Base-by-base conservation (phyloP, 2,113 vertebrate species). In the Paracanthobrama guichenoti region DNA sequence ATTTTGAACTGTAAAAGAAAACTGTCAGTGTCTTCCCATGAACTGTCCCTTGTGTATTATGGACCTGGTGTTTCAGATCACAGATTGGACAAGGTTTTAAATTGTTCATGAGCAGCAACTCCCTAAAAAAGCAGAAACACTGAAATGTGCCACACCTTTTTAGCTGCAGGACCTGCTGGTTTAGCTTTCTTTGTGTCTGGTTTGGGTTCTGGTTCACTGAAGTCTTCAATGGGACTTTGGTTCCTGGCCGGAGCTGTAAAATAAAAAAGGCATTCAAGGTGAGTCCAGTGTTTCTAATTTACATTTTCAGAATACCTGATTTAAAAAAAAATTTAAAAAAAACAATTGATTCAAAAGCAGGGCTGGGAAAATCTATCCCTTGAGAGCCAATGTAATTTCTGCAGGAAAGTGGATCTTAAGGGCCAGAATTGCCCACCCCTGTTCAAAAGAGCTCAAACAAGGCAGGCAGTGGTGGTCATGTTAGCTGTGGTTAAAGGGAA, bases 111-210 rank as follows among this genome's bases (percentile, higher is more conserved):
- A 50, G 46, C 44, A 75, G 46, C 8, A 28, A 75, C 48, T 53
- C 48, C 14, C 73, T 16, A 72, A 14, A 20, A 71, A n/a, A 39
- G 2, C 24, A 28, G 22, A 55, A 35, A 84, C 2, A 82, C 26
- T 76, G 12, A 55, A 76, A 42, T 44, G 11, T 20, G 16, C 18
- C 55, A 42, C 1, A 99, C 98, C 96, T 98, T 99, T 96, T 97
- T 99, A 39, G 93, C 92, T 1, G 92, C 87, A 57, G 88, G 93
- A 87, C 93, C 95, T 76, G 91, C 90, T 90, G 91, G 84, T 93
- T 95, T 93, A 87, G 92, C 86, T 89, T 97, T 98, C 93, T 96
- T 98, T 0, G 87, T 89, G 88, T 99, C 97, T 82, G 95, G 91
- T 90, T 96, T 98, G 73, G 93, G 81, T 87, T 98, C 97, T 64